Percentiles rank a stretch among this genome's conserved stretches.
These are phyloP conservation scores for Leucozona laternaria DNA, from an alignment of 2,888 invertebrate genomes.

Conservation along the genomic window DNA sequence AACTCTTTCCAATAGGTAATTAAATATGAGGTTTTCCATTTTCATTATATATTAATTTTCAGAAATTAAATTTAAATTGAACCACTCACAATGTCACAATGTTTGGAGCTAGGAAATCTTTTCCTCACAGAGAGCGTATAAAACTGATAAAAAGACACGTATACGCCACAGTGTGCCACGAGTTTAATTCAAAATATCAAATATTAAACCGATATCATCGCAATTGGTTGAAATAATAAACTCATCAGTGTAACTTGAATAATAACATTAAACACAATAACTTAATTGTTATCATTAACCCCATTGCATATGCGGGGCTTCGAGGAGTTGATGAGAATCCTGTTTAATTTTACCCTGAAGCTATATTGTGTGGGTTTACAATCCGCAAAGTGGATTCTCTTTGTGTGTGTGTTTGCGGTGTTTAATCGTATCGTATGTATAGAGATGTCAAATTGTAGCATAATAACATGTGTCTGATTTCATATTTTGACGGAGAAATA, in stretches of 20 bases:
- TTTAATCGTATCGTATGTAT: neutral
- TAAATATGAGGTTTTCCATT: constrained; percentile 7
- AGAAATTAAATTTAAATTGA: neutral
- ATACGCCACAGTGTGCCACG: neutral
- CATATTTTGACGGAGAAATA: neutral
- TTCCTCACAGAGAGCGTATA: neutral
- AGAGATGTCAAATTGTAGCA: neutral
- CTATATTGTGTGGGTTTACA: constrained; percentile 1
- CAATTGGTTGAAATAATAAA: neutral
- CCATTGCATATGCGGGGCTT: neutral
- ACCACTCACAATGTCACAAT: neutral
- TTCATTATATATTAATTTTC: neutral
- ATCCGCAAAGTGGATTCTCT: neutral
- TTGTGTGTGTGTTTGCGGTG: neutral
- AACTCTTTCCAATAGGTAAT: neutral
- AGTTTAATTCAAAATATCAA: neutral
- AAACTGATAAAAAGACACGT: neutral
- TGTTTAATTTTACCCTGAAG: constrained; percentile 45
- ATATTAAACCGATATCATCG: neutral
- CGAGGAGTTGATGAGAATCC: neutral
- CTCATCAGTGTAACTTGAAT: neutral
- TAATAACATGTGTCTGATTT: neutral
- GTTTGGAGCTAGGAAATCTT: neutral
- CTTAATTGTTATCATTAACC: constrained; percentile 44
- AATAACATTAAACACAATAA: constrained; percentile 29